Percentiles rank a stretch among this genome's conserved stretches.
Conservation (phyloP, 2,888 invertebrate species). For the Ptilodon capucinus region DNA sequence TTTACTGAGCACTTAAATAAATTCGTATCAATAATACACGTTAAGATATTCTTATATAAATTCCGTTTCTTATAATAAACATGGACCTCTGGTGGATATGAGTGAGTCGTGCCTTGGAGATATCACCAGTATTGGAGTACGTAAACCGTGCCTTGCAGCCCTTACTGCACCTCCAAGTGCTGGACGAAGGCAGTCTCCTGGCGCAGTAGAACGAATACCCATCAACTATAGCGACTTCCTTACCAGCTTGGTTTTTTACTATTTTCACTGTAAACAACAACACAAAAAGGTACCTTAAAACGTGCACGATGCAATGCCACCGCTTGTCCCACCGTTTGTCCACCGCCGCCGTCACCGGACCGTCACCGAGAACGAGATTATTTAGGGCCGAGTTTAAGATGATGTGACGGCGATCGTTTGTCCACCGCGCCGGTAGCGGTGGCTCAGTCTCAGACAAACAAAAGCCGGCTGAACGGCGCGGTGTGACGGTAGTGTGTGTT, state of each 20-base stretch:
- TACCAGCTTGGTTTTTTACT: not conserved
- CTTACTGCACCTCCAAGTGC: slow-evolving; percentile 1
- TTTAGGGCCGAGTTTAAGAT: too few relatives aligned
- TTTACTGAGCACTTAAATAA: not conserved
- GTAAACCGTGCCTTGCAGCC: slow-evolving; percentile 2
- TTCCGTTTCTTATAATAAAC: slow-evolving; percentile 2
- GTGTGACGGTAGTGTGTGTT: too few relatives aligned
- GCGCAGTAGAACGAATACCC: not conserved
- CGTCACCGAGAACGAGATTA: too few relatives aligned
- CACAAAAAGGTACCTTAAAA: too few relatives aligned
- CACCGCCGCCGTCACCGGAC: too few relatives aligned
- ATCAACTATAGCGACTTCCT: not conserved
- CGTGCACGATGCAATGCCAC: too few relatives aligned
- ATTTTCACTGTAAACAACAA: not conserved
- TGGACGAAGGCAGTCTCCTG: not conserved
- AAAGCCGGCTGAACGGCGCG: too few relatives aligned
- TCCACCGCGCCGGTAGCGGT: too few relatives aligned
- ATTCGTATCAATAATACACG: not conserved
- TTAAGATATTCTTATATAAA: slow-evolving; percentile 2
- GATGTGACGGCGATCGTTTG: too few relatives aligned
- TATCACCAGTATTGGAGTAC: not conserved
- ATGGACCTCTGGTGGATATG: not conserved
- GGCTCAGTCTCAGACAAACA: too few relatives aligned
- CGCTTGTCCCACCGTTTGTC: too few relatives aligned
- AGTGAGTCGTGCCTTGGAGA: not conserved